Evolutionary conservation across 2,888 invertebrate species (phyloP).

Genomic region (Augiades crinisus): DNA sequence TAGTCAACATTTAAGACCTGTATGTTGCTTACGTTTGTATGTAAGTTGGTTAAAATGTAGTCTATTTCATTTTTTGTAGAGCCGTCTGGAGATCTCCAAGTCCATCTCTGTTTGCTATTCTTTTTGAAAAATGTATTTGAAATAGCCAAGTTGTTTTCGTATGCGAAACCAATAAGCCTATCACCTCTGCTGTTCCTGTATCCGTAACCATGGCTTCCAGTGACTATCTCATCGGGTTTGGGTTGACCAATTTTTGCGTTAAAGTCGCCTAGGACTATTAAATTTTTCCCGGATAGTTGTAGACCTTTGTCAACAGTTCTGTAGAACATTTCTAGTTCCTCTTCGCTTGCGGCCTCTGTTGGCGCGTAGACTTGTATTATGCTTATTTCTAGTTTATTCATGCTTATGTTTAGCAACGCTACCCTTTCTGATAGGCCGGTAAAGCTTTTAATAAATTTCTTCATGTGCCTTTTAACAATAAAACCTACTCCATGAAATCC

Average conservation of each 20-base stretch:
- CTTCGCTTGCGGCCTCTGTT: too few relatives aligned
- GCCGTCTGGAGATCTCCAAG: conserved; percentile 25
- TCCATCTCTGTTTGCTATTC: conserved; percentile 26
- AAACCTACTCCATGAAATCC: too few relatives aligned
- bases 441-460: too few relatives aligned
- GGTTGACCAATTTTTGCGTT: conserved; percentile 27
- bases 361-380: too few relatives aligned
- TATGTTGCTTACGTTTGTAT: conserved; percentile 15
- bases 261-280: conserved; percentile 18
- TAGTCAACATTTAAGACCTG: conserved; percentile 18
- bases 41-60: conserved; percentile 25
- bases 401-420: too few relatives aligned
- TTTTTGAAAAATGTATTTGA: conserved; percentile 31
- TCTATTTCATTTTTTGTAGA: conserved; percentile 26
- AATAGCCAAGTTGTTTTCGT: conserved; percentile 30
- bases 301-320: conserved; percentile 20
- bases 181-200: conserved; percentile 23
- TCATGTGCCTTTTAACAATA: too few relatives aligned
- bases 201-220: conserved; percentile 21
- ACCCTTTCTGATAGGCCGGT: too few relatives aligned
- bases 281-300: conserved; percentile 9
- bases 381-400: too few relatives aligned
- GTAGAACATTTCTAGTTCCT: too few relatives aligned
- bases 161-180: conserved; percentile 29
- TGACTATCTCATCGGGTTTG: conserved; percentile 3